A percentile compares a stretch with the other conserved stretches of the same genome.
Evolutionary conservation across 2,797 vertebrate genomes (phyloP).

Genomic region (Poecilia velifera): DNA sequence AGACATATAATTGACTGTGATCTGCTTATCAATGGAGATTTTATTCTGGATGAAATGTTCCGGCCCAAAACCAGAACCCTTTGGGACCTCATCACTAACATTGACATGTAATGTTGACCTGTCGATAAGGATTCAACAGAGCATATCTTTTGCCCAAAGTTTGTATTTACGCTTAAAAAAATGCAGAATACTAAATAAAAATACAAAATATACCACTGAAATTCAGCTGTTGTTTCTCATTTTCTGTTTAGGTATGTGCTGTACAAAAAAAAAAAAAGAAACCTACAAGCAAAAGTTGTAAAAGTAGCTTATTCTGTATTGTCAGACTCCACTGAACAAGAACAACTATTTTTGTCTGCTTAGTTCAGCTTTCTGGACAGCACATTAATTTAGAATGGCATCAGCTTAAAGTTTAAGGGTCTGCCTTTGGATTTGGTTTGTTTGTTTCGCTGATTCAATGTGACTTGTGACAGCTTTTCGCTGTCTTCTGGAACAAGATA

Average conservation of each 20-base stretch:
- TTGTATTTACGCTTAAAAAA: background rate
- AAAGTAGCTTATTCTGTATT: background rate
- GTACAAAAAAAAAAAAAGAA: background rate
- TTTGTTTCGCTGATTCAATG: constrained; percentile 58
- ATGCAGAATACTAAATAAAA: background rate
- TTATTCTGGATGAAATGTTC: background rate
- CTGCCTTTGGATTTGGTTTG: constrained; percentile 49
- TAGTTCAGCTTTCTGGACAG: constrained; percentile 20
- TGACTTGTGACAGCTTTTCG: constrained; percentile 73
- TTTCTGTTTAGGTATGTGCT: background rate
- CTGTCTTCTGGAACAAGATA: constrained; percentile 60
- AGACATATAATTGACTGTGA: background rate
- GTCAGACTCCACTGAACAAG: constrained; percentile 16
- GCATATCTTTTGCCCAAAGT: background rate
- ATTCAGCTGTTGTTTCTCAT: background rate
- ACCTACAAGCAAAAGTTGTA: background rate
- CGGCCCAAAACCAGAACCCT: background rate
- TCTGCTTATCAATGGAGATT: background rate
- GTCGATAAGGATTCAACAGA: background rate
- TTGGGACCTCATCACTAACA: background rate
- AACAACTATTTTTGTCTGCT: constrained; percentile 29
- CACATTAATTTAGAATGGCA: constrained; percentile 60
- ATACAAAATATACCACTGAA: background rate
- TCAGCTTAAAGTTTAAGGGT: constrained; percentile 56
- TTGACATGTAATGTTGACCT: background rate